Evolutionary conservation across 1,140 invertebrate species (phyloP).

Genomic region (Trichonephila clavipes): DNA sequence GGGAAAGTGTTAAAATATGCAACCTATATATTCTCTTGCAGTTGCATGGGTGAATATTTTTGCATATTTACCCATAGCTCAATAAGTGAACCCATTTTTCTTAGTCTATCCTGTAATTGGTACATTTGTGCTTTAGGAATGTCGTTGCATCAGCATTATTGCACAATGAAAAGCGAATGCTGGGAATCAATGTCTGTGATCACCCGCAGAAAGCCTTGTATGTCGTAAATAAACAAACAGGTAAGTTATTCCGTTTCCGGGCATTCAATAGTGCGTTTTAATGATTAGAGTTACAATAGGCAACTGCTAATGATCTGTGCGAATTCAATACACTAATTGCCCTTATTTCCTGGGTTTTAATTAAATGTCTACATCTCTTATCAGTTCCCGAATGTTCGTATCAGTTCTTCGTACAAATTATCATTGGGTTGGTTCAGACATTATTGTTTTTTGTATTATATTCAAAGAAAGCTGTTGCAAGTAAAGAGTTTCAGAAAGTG

Average conservation of each 20-base stretch:
- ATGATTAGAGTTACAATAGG: not conserved
- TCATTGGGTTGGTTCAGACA: not conserved
- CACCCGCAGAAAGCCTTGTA: not conserved
- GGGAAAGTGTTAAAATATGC: conserved; percentile 12
- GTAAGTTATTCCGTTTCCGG: conserved; percentile 1
- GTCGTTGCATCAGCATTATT: conserved; percentile 2
- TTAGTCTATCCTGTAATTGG: not conserved
- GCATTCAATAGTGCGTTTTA: conserved; percentile 29
- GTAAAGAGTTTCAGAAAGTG: too few species aligned
- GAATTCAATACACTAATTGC: not conserved
- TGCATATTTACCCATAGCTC: conserved; percentile 4
- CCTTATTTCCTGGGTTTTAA: not conserved
- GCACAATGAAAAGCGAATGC: not conserved
- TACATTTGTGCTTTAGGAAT: not conserved
- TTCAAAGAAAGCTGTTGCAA: too few species aligned
- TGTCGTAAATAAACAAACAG: conserved; percentile 19
- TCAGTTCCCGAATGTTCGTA: not conserved
- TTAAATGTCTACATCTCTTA: not conserved
- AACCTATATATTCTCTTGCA: not conserved
- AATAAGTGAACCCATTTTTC: not conserved
- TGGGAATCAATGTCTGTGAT: not conserved
- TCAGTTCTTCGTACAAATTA: not conserved
- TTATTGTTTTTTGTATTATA: not conserved
- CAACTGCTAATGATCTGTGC: not conserved
- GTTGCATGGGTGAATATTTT: conserved; percentile 6